Conservation (phyloP, 2,888 invertebrate species). For the Plagodis dolabraria region DNA sequence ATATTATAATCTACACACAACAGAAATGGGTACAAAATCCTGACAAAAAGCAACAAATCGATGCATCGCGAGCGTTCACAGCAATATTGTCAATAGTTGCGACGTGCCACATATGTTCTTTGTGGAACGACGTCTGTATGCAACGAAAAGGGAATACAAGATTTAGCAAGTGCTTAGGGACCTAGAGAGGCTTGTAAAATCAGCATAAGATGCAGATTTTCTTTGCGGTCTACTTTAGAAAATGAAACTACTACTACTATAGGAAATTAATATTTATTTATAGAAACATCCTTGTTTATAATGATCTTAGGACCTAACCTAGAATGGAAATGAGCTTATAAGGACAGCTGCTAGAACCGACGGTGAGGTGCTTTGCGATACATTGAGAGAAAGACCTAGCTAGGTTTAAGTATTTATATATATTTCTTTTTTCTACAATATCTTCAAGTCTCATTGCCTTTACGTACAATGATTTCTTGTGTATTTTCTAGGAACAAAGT, state of each 20-base stretch:
- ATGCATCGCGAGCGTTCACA: not conserved
- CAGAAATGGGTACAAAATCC: not conserved
- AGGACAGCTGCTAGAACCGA: too few species aligned
- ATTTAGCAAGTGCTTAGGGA: not conserved
- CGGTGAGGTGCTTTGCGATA: too few species aligned
- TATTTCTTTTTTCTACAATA: too few species aligned
- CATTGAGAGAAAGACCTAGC: too few species aligned
- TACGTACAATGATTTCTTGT: not conserved
- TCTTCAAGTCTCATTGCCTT: not conserved
- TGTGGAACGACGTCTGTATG: constrained; percentile 12
- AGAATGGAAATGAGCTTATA: too few species aligned
- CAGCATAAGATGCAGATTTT: not conserved
- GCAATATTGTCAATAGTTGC: constrained; percentile 16
- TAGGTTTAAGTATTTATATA: too few species aligned
- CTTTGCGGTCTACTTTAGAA: not conserved
- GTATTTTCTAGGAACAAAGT: not conserved
- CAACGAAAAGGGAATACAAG: constrained; percentile 15
- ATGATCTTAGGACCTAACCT: too few species aligned
- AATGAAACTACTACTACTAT: too few species aligned
- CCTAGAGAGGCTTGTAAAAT: not conserved
- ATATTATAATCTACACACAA: not conserved
- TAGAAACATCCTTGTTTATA: too few species aligned
- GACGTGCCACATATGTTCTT: constrained; percentile 5
- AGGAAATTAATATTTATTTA: too few species aligned
- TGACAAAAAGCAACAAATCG: constrained; percentile 7